A percentile compares a stretch with the other conserved stretches of the same genome.
These are phyloP conservation scores for Monodelphis domestica DNA, from an alignment of 2,797 vertebrate species.

Conservation along the genomic window DNA sequence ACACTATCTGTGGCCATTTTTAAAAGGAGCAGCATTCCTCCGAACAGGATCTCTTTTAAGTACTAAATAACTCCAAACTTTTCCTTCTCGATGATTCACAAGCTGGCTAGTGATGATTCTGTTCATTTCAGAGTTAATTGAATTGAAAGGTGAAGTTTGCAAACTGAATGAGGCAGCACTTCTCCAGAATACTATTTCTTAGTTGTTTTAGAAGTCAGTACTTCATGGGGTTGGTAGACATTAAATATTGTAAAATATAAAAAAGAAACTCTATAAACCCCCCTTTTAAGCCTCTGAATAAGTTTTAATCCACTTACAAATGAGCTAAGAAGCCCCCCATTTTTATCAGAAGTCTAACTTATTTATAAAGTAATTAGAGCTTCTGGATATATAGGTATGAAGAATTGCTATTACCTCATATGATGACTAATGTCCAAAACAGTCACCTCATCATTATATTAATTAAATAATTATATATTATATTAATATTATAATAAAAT, in stretches of 20 bases:
- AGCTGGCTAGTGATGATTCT: not conserved
- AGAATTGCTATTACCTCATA: not conserved
- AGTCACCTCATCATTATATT: not conserved
- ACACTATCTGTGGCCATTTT: not conserved
- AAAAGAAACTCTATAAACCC: not conserved
- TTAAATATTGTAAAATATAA: conserved; percentile 7
- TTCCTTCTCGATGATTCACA: not conserved
- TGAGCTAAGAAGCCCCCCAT: not conserved
- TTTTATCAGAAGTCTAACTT: not conserved
- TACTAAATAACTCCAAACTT: not conserved
- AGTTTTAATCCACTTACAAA: not conserved
- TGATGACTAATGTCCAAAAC: not conserved
- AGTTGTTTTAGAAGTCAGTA: not conserved
- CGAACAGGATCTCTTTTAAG: not conserved
- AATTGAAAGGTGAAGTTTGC: not conserved
- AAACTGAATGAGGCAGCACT: not conserved
- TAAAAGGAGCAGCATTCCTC: not conserved
- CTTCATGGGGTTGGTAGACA: not conserved
- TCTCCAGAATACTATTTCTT: not conserved
- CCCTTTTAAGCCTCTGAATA: conserved; percentile 1
- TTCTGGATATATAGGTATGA: not conserved
- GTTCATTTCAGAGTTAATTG: conserved; percentile 1
- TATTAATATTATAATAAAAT: not conserved
- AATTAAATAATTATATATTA: too few species aligned
- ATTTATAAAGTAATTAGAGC: not conserved